These are phyloP conservation scores for Bedellia somnulentella DNA, from an alignment of 2,888 invertebrate genomes.

Conservation along the genomic window DNA sequence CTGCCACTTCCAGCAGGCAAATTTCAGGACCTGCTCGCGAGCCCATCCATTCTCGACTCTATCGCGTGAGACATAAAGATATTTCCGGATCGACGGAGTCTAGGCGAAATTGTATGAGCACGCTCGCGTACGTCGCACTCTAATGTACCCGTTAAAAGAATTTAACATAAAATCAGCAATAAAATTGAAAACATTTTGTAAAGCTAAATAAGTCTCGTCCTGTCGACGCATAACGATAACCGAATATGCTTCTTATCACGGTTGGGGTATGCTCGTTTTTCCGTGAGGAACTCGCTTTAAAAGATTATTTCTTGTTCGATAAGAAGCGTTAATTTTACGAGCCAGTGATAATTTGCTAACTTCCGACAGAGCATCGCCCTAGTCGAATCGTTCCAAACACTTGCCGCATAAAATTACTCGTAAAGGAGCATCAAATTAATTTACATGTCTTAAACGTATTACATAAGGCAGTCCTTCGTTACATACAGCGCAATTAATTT, in stretches of 20 bases:
- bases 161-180: conserved; percentile 60
- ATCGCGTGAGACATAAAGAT: conserved; percentile 23
- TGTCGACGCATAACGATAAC: conserved; percentile 18
- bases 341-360: conserved; percentile 61
- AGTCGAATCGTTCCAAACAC: conserved; percentile 50
- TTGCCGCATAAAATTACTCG: conserved; percentile 44
- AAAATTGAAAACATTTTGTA: conserved; percentile 62
- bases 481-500: conserved; percentile 5
- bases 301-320: conserved; percentile 56
- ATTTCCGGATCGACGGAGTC: conserved; percentile 20
- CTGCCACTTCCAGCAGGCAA: conserved; percentile 61
- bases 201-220: conserved; percentile 53
- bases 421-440: conserved; percentile 30
- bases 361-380: conserved; percentile 57
- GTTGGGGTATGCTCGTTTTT: conserved; percentile 25
- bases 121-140: conserved; percentile 34
- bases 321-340: conserved; percentile 62
- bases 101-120: conserved; percentile 27
- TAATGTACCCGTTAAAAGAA: conserved; percentile 47
- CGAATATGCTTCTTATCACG: conserved; percentile 33
- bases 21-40: conserved; percentile 42
- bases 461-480: conserved; percentile 2
- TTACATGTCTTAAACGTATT: conserved; percentile 8
- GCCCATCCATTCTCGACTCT: conserved; percentile 30
- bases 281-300: conserved; percentile 21